Conservation (phyloP, 2,797 vertebrate genomes). For the Tenualosa ilisha region DNA sequence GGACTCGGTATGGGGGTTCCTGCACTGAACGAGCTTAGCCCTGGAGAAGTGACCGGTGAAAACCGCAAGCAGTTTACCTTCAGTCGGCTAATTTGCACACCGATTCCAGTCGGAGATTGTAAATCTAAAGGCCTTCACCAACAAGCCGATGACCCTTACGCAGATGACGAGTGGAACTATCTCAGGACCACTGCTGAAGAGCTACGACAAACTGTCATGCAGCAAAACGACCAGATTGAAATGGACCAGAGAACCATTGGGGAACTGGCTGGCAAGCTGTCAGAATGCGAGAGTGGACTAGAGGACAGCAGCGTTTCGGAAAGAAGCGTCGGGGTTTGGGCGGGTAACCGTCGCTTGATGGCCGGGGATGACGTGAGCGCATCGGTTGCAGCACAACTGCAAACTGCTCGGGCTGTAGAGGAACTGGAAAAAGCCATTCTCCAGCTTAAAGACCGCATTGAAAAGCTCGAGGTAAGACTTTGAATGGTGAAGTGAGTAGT, state of each 20-base stretch:
- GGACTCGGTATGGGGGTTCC: conserved; percentile 73
- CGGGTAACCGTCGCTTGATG: conserved; percentile 79
- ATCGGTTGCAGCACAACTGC: conserved; percentile 69
- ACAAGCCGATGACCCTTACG: conserved; percentile 65
- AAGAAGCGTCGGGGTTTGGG: conserved; percentile 79
- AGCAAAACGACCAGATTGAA: conserved; percentile 92
- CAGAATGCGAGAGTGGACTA: conserved; percentile 88
- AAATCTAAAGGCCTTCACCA: conserved; percentile 68
- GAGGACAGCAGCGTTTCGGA: conserved; percentile 74
- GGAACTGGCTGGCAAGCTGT: conserved; percentile 91
- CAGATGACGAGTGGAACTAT: conserved; percentile 75
- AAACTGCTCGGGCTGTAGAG: conserved; percentile 83
- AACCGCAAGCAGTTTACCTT: conserved; percentile 77
- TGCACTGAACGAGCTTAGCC: conserved; percentile 73
- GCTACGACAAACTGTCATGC: conserved; percentile 86
- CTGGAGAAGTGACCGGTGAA: conserved; percentile 67
- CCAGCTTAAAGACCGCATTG: conserved; percentile 91
- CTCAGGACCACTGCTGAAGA: conserved; percentile 88
- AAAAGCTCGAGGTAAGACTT: conserved; percentile 88
- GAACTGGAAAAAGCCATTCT: conserved; percentile 91
- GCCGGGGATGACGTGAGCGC: conserved; percentile 81
- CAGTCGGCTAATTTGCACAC: conserved; percentile 90
- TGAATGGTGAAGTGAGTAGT: not conserved
- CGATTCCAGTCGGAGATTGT: conserved; percentile 81
- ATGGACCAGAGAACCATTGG: conserved; percentile 90